phyloP scores from a whole-genome alignment of 2,888 invertebrate genomes.

The Plebejus argus region DNA sequence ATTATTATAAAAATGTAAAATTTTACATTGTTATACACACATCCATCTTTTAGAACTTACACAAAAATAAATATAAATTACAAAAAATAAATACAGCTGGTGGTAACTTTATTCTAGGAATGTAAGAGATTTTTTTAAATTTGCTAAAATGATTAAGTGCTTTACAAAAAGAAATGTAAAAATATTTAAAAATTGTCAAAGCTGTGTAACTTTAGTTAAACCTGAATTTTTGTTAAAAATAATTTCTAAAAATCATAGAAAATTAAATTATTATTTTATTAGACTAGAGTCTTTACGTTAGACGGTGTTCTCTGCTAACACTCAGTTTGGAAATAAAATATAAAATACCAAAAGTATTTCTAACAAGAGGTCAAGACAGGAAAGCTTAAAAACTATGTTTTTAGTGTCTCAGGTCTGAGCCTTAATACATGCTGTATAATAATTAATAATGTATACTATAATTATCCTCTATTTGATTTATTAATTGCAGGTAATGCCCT shows the following conservation, averaged over 20 bases:
- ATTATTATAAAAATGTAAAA: slow-evolving; percentile 27
- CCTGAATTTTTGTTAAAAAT: background rate
- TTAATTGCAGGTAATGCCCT: slow-evolving; percentile 15
- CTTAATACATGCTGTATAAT: background rate
- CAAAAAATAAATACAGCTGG: background rate
- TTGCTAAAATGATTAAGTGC: background rate
- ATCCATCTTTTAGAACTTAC: background rate
- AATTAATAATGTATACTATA: background rate
- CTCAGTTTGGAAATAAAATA: background rate
- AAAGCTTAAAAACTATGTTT: slow-evolving; percentile 2
- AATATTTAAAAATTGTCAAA: no score
- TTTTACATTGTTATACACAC: background rate
- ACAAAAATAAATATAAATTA: slow-evolving; percentile 5
- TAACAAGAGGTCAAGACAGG: background rate
- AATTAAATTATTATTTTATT: background rate
- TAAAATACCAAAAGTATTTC: background rate
- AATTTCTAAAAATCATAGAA: background rate
- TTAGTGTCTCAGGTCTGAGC: background rate
- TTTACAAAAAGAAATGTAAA: background rate
- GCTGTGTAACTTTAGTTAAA: no score
- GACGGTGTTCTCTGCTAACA: background rate
- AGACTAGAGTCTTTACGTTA: slow-evolving; percentile 9
- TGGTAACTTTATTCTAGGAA: background rate
- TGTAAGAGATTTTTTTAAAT: background rate
- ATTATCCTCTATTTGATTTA: background rate